A percentile compares a stretch with the other conserved stretches of the same genome.
phyloP scores from a whole-genome alignment of 2,888 invertebrate species.

The Ommatoiulus sabulosus region DNA sequence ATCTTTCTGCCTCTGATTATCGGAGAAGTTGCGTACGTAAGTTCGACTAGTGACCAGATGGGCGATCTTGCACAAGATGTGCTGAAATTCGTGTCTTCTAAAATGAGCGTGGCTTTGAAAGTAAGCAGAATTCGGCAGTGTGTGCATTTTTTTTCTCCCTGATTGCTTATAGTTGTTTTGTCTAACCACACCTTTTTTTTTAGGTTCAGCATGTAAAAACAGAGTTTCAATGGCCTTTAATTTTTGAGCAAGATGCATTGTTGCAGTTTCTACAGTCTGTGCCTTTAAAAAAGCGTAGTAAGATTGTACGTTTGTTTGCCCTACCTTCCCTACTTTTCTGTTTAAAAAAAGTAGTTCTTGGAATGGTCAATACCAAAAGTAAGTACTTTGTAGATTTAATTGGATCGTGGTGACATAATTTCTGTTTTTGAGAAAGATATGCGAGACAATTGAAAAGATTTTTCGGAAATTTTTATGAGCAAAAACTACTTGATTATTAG shows the following conservation, averaged over 20 bases:
- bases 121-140: not conserved
- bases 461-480: too few relatives aligned
- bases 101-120: not conserved
- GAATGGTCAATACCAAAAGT: not conserved
- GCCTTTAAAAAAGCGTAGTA: not conserved
- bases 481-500: too few relatives aligned
- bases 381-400: not conserved
- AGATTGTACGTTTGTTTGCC: not conserved
- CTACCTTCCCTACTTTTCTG: not conserved
- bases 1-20: not conserved
- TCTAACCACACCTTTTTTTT: not conserved
- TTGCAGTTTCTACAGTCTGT: not conserved
- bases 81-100: not conserved
- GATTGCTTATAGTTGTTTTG: not conserved
- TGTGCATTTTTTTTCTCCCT: not conserved
- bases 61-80: not conserved
- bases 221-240: not conserved
- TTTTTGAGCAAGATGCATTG: not conserved
- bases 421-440: too few relatives aligned
- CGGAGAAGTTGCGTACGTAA: not conserved
- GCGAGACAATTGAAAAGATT: too few relatives aligned
- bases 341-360: not conserved
- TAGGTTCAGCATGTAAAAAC: not conserved
- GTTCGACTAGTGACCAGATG: not conserved
- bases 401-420: too few relatives aligned